Evolutionary conservation across 1,140 invertebrate genomes (phyloP), one percentile per base, ranked within the genome.

Genomic region (Caenorhabditis remanei): DNA sequence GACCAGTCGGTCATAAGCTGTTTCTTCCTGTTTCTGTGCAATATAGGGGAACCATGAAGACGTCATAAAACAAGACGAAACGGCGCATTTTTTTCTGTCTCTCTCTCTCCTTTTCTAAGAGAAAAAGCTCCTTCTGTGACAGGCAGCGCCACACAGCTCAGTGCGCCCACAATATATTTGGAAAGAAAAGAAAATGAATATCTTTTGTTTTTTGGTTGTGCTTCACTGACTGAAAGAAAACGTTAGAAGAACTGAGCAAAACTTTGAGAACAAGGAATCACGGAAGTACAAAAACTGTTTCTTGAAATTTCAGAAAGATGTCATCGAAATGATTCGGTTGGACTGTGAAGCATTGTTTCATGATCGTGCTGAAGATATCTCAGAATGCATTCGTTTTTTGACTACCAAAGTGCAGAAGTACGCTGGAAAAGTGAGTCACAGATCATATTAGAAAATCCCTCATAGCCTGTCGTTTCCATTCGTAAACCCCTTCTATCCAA

Each of bases 271-370:
- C 32, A 0, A 32, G 32, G 32, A 32, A 32, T 32, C 32, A 32
- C 32, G 32, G 1, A 32, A 32, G 32, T 32, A 32, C 32, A 32
- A 32, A 32, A 32, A 32, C 32, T 32, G 32, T 32, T 32, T n/a
- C n/a, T n/a, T n/a, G n/a, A n/a, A n/a, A n/a, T n/a, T n/a, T 79
- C 43, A 85, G 85, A 85, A 85, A 56, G 85, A 65, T 7, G 65
- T 67, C 50, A 67, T 71, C 11, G 67, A 85, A 19, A 85, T 85
- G 85, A 67, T 85, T 11, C 63, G 53, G 19, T 19, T 61, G 5
- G 85, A 85, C 65, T 85, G 85, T 75, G 85, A 85, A 32, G 85
- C 67, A 0, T 32, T 85, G 24, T 85, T 85, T 65, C 63, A 85
- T 46, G 85, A 67, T 16, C 63, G 67, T 48, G 65, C 53, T 13